phyloP scores from a whole-genome alignment of 2,888 invertebrate genomes.

The Drosophila putrida region DNA sequence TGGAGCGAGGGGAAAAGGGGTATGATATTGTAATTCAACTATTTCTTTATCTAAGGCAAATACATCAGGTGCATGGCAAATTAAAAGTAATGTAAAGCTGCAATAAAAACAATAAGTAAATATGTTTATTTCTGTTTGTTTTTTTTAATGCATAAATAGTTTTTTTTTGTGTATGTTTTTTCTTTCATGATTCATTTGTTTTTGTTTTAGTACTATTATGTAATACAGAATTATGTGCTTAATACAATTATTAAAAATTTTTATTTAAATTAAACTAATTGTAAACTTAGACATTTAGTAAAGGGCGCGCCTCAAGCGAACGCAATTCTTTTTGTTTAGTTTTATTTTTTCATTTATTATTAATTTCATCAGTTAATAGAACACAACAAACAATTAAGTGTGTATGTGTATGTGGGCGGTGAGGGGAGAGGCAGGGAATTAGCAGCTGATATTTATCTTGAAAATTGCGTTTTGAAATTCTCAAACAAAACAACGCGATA shows the following conservation, averaged over 20 bases:
- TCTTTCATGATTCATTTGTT: conserved; percentile 51
- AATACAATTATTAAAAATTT: conserved; percentile 67
- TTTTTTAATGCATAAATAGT: conserved; percentile 69
- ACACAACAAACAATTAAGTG: conserved; percentile 42
- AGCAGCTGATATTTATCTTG: conserved; percentile 34
- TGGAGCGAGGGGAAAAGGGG: background rate
- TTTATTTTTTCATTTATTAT: conserved; percentile 33
- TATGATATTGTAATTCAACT: conserved; percentile 16
- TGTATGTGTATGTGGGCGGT: conserved; percentile 10
- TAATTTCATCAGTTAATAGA: conserved; percentile 33
- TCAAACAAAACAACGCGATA: conserved; percentile 49
- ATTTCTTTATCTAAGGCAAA: conserved; percentile 38
- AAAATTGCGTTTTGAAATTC: conserved; percentile 47
- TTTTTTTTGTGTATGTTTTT: conserved; percentile 44
- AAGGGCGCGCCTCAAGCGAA: conserved; percentile 62
- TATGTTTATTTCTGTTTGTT: conserved; percentile 27
- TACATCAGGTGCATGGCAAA: conserved; percentile 35
- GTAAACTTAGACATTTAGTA: conserved; percentile 75
- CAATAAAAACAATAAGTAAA: conserved; percentile 39
- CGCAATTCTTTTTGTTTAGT: conserved; percentile 54
- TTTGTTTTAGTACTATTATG: conserved; percentile 71
- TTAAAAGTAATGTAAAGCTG: conserved; percentile 30
- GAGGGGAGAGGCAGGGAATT: conserved; percentile 5
- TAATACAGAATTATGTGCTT: conserved; percentile 74
- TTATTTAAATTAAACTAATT: conserved; percentile 73